These are phyloP conservation scores for Gonatopus flavifemur DNA, from an alignment of 1,140 invertebrate species.

Conservation along the genomic window DNA sequence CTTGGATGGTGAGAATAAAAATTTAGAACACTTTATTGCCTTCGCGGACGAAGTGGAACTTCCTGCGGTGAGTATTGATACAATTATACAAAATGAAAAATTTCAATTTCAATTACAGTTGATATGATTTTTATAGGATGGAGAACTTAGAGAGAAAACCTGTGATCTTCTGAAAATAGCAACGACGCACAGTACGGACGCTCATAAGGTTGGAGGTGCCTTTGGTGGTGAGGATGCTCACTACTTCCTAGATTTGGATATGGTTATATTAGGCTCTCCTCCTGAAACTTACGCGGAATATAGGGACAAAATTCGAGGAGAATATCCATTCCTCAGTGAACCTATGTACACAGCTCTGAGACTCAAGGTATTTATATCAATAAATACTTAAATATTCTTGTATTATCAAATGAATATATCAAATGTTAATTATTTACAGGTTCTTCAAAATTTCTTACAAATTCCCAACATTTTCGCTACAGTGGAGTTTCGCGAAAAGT, in stretches of 20 bases:
- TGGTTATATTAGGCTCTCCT: conserved; percentile 60
- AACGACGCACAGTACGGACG: conserved; percentile 64
- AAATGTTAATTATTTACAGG: conserved; percentile 47
- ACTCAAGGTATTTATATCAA: conserved; percentile 55
- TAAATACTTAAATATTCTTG: not conserved
- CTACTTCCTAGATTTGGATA: conserved; percentile 67
- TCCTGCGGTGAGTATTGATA: conserved; percentile 36
- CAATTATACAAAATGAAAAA: not conserved
- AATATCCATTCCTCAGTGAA: conserved; percentile 62
- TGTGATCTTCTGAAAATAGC: conserved; percentile 57
- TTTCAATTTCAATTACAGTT: not conserved
- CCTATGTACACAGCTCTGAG: conserved; percentile 61
- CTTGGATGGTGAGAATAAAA: conserved; percentile 54
- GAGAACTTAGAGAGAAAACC: conserved; percentile 54
- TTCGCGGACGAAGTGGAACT: conserved; percentile 54
- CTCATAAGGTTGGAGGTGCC: conserved; percentile 60
- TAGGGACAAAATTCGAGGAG: conserved; percentile 58
- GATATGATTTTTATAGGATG: conserved; percentile 39
- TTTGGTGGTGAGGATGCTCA: conserved; percentile 65
- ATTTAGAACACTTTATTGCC: conserved; percentile 53
- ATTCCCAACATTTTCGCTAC: conserved; percentile 71
- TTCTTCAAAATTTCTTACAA: conserved; percentile 65
- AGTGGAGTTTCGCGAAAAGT: conserved; percentile 62
- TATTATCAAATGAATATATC: not conserved
- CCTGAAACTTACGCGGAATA: conserved; percentile 60